Percentiles rank a stretch among this genome's conserved stretches.
phyloP scores from a whole-genome alignment of 2,888 invertebrate species.

The Lasiommata megera region DNA sequence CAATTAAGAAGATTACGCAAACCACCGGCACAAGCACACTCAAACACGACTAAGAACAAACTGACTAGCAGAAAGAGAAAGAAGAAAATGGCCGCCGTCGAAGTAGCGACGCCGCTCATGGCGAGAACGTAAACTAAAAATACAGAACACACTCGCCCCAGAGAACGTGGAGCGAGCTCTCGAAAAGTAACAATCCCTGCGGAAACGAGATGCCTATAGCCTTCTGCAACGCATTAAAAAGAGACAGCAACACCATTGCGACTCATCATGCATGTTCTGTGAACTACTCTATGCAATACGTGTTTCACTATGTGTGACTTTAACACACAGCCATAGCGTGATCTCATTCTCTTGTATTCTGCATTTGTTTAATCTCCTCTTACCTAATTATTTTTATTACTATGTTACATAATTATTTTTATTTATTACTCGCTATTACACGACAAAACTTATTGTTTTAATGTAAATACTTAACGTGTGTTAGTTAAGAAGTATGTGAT shows the following conservation, averaged over 20 bases:
- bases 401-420: neutral
- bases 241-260: constrained; percentile 32
- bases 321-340: constrained; percentile 49
- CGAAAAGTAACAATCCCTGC: constrained; percentile 26
- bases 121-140: constrained; percentile 50
- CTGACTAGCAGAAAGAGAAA: constrained; percentile 71
- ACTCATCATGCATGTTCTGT: constrained; percentile 27
- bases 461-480: too few species aligned
- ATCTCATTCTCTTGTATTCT: constrained; percentile 60
- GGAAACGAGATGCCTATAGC: constrained; percentile 40
- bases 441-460: too few species aligned
- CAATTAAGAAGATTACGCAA: constrained; percentile 55
- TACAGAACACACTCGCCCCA: constrained; percentile 43
- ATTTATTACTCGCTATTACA: too few species aligned
- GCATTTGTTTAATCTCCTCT: neutral
- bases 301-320: constrained; percentile 37
- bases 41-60: constrained; percentile 54
- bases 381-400: neutral
- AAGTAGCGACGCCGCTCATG: constrained; percentile 48
- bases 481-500: too few species aligned
- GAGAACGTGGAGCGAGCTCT: constrained; percentile 38
- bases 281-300: constrained; percentile 50
- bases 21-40: constrained; percentile 50
- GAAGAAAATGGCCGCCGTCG: constrained; percentile 75
- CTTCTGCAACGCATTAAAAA: constrained; percentile 30